These are phyloP conservation scores for Endomychus coccineus DNA, from an alignment of 2,888 invertebrate species.

Conservation along the genomic window DNA sequence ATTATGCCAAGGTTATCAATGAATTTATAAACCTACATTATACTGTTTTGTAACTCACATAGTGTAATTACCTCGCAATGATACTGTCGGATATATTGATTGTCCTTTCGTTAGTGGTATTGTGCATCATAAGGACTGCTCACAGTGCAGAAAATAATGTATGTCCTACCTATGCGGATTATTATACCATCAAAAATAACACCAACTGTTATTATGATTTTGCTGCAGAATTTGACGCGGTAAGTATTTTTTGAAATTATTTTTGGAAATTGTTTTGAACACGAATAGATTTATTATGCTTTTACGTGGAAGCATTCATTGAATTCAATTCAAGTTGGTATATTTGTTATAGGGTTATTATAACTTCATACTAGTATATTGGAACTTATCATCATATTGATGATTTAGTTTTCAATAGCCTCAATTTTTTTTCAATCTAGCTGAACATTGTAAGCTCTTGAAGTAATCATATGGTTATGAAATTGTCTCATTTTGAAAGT, in stretches of 20 bases:
- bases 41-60: constrained; percentile 11
- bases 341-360: no score
- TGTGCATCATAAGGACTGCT: neutral
- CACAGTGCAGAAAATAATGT: constrained; percentile 31
- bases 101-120: constrained; percentile 7
- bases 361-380: no score
- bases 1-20: constrained; percentile 11
- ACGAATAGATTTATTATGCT: no score
- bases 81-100: constrained; percentile 15
- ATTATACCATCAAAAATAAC: constrained; percentile 36
- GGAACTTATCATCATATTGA: no score
- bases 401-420: no score
- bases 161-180: constrained; percentile 38
- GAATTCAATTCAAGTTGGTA: no score
- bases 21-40: constrained; percentile 18
- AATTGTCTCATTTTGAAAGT: no score
- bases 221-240: constrained; percentile 33
- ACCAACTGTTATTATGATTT: constrained; percentile 39
- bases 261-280: neutral
- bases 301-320: no score
- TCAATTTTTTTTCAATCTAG: no score
- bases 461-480: no score
- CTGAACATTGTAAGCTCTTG: no score
- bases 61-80: constrained; percentile 6
- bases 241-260: constrained; percentile 26